phyloP scores from a whole-genome alignment of 2,888 invertebrate genomes.

The Tillus elongatus region DNA sequence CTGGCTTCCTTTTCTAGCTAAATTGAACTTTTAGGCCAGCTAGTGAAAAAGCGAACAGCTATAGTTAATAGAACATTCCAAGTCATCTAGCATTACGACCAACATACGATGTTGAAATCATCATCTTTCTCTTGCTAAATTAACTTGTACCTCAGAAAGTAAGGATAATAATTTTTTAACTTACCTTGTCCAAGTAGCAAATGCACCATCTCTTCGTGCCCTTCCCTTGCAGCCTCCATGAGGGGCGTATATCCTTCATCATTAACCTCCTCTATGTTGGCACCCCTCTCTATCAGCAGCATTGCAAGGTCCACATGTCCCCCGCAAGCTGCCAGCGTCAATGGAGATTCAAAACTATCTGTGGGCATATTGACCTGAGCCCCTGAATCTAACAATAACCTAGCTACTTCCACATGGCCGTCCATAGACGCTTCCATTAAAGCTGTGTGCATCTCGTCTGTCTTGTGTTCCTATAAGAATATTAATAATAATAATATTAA shows the following conservation, averaged over 20 bases:
- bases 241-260: slow-evolving; percentile 99
- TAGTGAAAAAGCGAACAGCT: too few species aligned
- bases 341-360: slow-evolving; percentile 97
- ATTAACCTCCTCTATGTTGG: slow-evolving; percentile 98
- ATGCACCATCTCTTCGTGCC: slow-evolving; percentile 97
- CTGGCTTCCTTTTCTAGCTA: too few species aligned
- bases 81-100: too few species aligned
- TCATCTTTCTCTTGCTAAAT: too few species aligned
- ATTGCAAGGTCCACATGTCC: slow-evolving; percentile 97
- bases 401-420: slow-evolving; percentile 96
- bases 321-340: slow-evolving; percentile 96
- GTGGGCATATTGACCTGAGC: slow-evolving; percentile 99
- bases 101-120: too few species aligned
- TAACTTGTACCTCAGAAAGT: too few species aligned
- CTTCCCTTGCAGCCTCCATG: slow-evolving; percentile 98
- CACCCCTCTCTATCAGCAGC: slow-evolving; percentile 90
- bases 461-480: slow-evolving; percentile 71
- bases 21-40: too few species aligned
- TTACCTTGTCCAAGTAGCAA: slow-evolving; percentile 78
- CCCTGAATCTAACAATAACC: slow-evolving; percentile 88
- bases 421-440: slow-evolving; percentile 99
- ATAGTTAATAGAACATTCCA: too few species aligned
- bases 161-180: slow-evolving; percentile 4
- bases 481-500: too few species aligned
- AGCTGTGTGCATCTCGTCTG: slow-evolving; percentile 99